Evolutionary conservation across 2,797 vertebrate genomes (phyloP).

Genomic region (Lithobates sylvaticus): DNA sequence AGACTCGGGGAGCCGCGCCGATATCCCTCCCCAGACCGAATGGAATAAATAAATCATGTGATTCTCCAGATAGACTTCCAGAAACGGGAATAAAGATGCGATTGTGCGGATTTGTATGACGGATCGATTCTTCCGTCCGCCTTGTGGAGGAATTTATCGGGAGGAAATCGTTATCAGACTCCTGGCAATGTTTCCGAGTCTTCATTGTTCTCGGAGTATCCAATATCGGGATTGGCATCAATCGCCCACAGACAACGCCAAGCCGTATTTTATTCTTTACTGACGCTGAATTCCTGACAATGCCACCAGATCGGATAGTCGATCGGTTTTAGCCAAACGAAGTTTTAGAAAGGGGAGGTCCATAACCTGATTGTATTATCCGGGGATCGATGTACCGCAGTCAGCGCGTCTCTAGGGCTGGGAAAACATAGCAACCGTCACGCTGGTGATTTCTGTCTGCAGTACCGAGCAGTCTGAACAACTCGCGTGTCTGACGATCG

Average conservation of each 20-base stretch:
- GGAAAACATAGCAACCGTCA: constrained; percentile 49
- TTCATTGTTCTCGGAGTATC: too few species aligned
- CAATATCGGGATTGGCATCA: too few species aligned
- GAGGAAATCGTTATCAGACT: too few species aligned
- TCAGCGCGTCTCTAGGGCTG: constrained; percentile 38
- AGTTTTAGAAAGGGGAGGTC: not conserved
- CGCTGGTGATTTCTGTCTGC: constrained; percentile 7
- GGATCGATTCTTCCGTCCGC: too few species aligned
- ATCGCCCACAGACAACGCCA: too few species aligned
- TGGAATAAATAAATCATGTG: not conserved
- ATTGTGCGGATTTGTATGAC: too few species aligned
- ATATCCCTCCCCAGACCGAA: not conserved
- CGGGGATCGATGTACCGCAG: constrained; percentile 14
- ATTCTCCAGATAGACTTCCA: too few species aligned
- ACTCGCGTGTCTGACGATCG: constrained; percentile 11
- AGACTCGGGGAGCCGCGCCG: not conserved
- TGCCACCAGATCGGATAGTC: not conserved
- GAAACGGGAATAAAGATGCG: too few species aligned
- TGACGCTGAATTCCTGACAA: not conserved
- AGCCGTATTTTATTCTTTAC: too few species aligned
- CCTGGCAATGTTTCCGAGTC: too few species aligned
- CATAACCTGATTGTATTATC: not conserved
- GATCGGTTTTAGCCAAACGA: not conserved
- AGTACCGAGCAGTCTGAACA: constrained; percentile 34
- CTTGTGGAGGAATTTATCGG: too few species aligned